Evolutionary conservation across 2,797 vertebrate species (phyloP).

Genomic region (Astyanax mexicanus): DNA sequence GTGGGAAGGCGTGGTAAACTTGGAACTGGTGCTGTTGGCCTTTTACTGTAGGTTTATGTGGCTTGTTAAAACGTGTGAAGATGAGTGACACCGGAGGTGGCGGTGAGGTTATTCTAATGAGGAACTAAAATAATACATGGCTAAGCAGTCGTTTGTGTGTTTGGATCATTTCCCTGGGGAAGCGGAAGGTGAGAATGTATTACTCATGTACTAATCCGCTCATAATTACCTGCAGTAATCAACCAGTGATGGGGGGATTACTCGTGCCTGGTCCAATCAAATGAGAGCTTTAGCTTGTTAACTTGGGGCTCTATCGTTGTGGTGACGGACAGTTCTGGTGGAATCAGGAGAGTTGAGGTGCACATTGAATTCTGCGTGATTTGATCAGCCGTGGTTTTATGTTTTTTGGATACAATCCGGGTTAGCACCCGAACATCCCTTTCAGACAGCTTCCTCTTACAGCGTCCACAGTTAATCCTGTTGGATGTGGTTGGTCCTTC

Average conservation of each 20-base stretch:
- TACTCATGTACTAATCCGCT: slow-evolving; percentile 43
- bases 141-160: slow-evolving; percentile 19
- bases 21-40: slow-evolving; percentile 35
- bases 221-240: slow-evolving; percentile 46
- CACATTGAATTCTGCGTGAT: too few relatives aligned
- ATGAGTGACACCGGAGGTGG: slow-evolving; percentile 34
- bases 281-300: slow-evolving; percentile 6
- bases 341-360: too few relatives aligned
- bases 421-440: too few relatives aligned
- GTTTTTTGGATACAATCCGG: too few relatives aligned
- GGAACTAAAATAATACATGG: slow-evolving; percentile 19
- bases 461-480: too few relatives aligned
- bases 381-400: too few relatives aligned
- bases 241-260: slow-evolving; percentile 23
- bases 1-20: slow-evolving; percentile 35
- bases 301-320: too few relatives aligned
- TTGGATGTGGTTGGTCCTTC: too few relatives aligned
- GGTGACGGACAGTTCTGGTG: too few relatives aligned
- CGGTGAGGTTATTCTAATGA: slow-evolving; percentile 23
- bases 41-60: slow-evolving; percentile 14
- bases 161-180: slow-evolving; percentile 17
- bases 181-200: slow-evolving; percentile 27
- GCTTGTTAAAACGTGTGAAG: slow-evolving; percentile 24
- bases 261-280: slow-evolving; percentile 39
- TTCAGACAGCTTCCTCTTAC: too few relatives aligned